A percentile compares a stretch with the other conserved stretches of the same genome.
Conservation (phyloP, 2,797 vertebrate genomes). For the Premnoplex brunnescens region DNA sequence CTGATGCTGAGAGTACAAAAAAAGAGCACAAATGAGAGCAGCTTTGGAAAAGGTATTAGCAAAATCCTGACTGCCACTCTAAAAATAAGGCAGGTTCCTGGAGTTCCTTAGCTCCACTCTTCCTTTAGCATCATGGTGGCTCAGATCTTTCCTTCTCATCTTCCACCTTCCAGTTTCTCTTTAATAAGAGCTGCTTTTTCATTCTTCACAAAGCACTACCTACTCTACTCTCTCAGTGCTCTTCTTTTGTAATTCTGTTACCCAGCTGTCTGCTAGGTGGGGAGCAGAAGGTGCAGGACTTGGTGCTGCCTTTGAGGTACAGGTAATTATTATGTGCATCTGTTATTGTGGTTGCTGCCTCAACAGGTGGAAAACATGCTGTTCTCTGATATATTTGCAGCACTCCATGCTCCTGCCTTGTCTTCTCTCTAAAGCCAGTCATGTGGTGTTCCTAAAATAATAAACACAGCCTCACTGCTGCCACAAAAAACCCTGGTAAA, state of each 20-base stretch:
- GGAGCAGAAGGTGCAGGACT: constrained; percentile 57
- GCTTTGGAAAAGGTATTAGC: not conserved
- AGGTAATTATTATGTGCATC: constrained; percentile 66
- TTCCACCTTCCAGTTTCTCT: constrained; percentile 17
- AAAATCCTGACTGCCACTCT: not conserved
- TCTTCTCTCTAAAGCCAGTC: constrained; percentile 46
- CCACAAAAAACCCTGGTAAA: constrained; percentile 55
- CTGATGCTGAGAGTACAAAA: not conserved
- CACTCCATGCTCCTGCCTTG: constrained; percentile 20
- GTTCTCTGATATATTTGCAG: constrained; percentile 53
- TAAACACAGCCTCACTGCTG: constrained; percentile 53
- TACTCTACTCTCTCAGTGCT: not conserved
- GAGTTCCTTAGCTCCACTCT: not conserved
- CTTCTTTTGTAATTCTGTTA: constrained; percentile 21
- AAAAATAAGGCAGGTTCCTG: not conserved
- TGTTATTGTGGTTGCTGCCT: constrained; percentile 51
- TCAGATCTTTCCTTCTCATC: constrained; percentile 46
- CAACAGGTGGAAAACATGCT: constrained; percentile 67
- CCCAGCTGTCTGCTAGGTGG: constrained; percentile 49
- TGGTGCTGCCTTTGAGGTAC: constrained; percentile 51
- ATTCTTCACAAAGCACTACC: not conserved
- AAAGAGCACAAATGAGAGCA: not conserved
- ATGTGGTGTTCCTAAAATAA: constrained; percentile 48
- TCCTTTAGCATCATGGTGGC: not conserved
- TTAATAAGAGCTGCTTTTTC: not conserved